Evolutionary conservation across 1,140 invertebrate species (phyloP), one percentile per base, ranked within the genome.

Genomic region (Drosophila setifemur): DNA sequence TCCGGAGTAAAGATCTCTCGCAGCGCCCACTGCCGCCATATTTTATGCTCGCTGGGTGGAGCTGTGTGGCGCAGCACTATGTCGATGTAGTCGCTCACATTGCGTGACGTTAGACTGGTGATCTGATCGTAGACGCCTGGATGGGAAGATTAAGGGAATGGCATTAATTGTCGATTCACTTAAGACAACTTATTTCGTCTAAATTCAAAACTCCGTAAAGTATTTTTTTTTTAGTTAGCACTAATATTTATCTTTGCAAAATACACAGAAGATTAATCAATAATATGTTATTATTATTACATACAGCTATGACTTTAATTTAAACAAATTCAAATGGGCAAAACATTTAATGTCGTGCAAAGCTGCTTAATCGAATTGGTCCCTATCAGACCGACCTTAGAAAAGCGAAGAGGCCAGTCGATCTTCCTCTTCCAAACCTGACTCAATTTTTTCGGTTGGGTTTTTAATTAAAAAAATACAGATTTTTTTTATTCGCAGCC

Each of bases 51-150:
- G 8, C 61, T 66, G 0, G 77, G 69, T 0, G 70, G 72, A 0
- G 85, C 72, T 2, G 70, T 85, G 21, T 90, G 85, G 0, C 58
- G 70, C 2, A 90, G 45, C 0, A 87, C 81, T 4, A 89, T 66
- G 25, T 87, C 82, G 33, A 90, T 88, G 21, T 81, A 90, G 8
- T 90, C 88, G 31, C 76, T 79, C 4, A 90, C 67, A 43, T 90
- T 90, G 1, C 35, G 40, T 0, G 88, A 87, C 9, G 61, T 64
- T 11, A 90, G 12, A 2, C 21, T 23, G 1, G 45, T 4, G 5
- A 90, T 61, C 33, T 89, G 71, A 11, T 72, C 43, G 23, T 88
- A 89, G 43, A 88, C 76, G 0, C 88, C 87, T 89, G 31, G 2
- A 12, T 6, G 2, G 6, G 11, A 33, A 12, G 7, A 6, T 23